Conservation (phyloP, 92 coral and sea anemone genomes). For the Nematostella vectensis region DNA sequence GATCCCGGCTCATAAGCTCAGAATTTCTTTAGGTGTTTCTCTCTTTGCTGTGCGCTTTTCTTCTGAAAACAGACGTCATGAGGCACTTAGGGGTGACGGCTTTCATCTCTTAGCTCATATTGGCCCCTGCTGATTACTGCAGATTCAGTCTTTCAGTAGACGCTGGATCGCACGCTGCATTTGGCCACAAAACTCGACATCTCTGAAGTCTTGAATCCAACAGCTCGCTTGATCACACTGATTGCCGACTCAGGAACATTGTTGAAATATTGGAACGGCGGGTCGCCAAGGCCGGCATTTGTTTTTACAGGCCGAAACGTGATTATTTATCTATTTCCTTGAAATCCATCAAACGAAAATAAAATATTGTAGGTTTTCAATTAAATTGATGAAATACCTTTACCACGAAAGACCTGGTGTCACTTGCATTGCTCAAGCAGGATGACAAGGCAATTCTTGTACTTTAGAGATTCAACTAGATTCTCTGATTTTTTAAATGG, state of each 20-base stretch:
- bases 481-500: too few relatives aligned
- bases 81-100: conserved; percentile 9
- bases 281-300: conserved; percentile 6
- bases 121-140: conserved; percentile 38
- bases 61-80: conserved; percentile 28
- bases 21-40: conserved; percentile 26
- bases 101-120: conserved; percentile 15
- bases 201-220: conserved; percentile 23
- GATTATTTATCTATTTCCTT: conserved; percentile 4
- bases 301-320: conserved; percentile 6
- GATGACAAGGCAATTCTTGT: conserved; percentile 14
- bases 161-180: conserved; percentile 29
- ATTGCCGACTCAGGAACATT: conserved; percentile 6
- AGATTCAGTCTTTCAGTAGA: conserved; percentile 33
- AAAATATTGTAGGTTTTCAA: not conserved
- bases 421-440: conserved; percentile 29
- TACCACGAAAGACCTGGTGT: conserved; percentile 8
- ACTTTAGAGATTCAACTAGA: too few relatives aligned
- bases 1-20: not conserved
- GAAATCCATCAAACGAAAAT: not conserved
- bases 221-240: conserved; percentile 23
- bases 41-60: conserved; percentile 29
- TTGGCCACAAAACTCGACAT: conserved; percentile 28
- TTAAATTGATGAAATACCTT: not conserved
- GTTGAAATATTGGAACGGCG: conserved; percentile 6